Conservation (phyloP, 2,113 vertebrate species). For the Lepus americanus region DNA sequence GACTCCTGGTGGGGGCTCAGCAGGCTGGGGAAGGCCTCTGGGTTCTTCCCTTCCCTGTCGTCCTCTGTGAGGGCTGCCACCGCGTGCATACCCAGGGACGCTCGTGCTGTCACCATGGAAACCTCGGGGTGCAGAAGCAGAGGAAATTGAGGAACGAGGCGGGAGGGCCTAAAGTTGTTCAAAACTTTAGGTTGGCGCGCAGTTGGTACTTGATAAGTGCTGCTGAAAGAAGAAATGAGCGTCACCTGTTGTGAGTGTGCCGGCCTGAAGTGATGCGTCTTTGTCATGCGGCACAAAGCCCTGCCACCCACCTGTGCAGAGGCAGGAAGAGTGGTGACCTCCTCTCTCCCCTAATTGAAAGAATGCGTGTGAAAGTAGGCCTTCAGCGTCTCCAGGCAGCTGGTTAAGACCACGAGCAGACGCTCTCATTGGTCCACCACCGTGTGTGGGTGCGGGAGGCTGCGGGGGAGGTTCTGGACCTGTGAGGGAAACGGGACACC, state of each 20-base stretch:
- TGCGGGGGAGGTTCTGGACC: not conserved
- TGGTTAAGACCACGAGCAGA: not conserved
- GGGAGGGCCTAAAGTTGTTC: not conserved
- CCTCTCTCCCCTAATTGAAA: rapidly evolving
- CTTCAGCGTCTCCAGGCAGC: not conserved
- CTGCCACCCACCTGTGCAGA: not conserved
- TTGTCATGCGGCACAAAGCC: rapidly evolving
- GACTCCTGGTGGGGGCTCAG: not conserved
- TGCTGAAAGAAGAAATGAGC: not conserved
- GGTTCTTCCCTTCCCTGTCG: not conserved
- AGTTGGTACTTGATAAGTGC: not conserved
- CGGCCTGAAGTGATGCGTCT: rapidly evolving
- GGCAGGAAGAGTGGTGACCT: not conserved
- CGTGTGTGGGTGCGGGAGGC: not conserved
- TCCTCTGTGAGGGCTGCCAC: not conserved
- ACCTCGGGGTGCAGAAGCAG: not conserved
- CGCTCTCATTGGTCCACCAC: not conserved
- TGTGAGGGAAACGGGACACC: too few relatives aligned
- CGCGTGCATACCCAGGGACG: not conserved
- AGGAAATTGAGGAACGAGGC: not conserved
- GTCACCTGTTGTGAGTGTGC: rapidly evolving
- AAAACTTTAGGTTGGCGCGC: too few relatives aligned
- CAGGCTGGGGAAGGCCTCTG: not conserved
- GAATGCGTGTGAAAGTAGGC: not conserved
- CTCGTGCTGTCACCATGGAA: not conserved